Percentiles rank a stretch among this genome's conserved stretches.
Conservation (phyloP, 2,113 vertebrate genomes). For the Panthera leo region DNA sequence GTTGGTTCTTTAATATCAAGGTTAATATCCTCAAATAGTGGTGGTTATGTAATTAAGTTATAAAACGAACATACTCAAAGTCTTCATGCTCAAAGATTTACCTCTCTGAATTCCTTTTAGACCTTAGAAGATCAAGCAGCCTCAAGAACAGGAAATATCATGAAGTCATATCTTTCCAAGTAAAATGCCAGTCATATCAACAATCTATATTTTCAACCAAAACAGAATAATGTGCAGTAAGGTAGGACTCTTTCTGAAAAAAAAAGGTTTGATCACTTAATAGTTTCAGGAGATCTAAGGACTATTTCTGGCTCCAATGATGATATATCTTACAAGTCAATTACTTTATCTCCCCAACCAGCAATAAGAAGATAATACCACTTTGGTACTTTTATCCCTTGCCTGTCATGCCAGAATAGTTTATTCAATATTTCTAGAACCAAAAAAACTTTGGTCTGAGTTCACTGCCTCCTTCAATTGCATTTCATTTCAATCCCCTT, state of each 20-base stretch:
- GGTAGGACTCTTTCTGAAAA: neutral
- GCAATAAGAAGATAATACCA: neutral
- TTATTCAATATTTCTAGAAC: slow-evolving; percentile 1
- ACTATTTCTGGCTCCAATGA: neutral
- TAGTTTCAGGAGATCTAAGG: neutral
- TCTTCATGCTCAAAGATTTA: slow-evolving; percentile 21
- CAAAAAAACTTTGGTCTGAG: neutral
- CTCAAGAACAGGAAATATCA: slow-evolving; percentile 25
- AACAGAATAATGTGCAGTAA: neutral
- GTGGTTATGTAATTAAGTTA: neutral
- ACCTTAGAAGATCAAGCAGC: neutral
- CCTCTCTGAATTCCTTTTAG: slow-evolving; percentile 25
- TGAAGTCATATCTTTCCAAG: neutral
- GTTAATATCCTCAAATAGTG: neutral
- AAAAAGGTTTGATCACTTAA: neutral
- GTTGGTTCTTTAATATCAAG: slow-evolving; percentile 8
- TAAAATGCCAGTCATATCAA: slow-evolving; percentile 21
- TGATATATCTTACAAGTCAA: neutral
- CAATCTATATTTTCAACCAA: neutral
- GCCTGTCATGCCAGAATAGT: neutral
- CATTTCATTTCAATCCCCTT: neutral
- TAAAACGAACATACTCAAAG: neutral
- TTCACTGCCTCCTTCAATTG: neutral
- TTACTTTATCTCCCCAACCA: neutral
- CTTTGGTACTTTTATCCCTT: slow-evolving; percentile 5